Conservation (phyloP, 2,797 vertebrate species). For the Gymnocypris eckloni region DNA sequence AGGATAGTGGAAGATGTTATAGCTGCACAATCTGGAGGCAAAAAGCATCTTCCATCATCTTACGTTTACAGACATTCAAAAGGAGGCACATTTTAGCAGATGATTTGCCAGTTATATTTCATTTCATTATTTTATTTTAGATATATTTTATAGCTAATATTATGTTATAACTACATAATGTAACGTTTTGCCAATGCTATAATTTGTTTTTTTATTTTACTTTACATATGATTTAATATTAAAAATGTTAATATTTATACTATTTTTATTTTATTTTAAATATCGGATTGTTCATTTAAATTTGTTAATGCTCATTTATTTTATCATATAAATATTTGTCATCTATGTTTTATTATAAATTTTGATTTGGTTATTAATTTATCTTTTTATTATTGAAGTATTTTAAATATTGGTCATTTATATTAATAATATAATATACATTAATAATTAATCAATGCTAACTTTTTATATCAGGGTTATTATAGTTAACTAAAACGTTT, state of each 20-base stretch:
- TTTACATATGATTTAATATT: not conserved
- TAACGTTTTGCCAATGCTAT: not conserved
- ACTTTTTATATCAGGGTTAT: not conserved
- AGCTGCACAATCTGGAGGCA: not conserved
- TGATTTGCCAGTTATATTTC: not conserved
- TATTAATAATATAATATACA: not conserved
- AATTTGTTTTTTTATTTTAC: too few relatives aligned
- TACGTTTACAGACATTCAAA: not conserved
- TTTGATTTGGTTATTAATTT: not conserved
- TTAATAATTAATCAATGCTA: not conserved
- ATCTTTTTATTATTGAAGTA: not conserved
- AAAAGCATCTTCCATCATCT: not conserved
- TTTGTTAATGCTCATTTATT: not conserved
- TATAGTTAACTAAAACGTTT: not conserved
- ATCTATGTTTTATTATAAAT: not conserved
- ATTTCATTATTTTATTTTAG: not conserved
- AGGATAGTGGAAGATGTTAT: not conserved
- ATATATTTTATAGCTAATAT: not conserved
- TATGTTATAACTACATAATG: not conserved
- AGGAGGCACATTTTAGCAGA: not conserved
- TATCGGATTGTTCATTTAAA: not conserved
- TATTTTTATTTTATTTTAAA: not conserved
- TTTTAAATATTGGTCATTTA: not conserved
- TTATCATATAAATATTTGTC: not conserved
- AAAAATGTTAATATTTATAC: not conserved